Conservation (phyloP, 1,140 invertebrate species). For the Lepidurus arcticus region DNA sequence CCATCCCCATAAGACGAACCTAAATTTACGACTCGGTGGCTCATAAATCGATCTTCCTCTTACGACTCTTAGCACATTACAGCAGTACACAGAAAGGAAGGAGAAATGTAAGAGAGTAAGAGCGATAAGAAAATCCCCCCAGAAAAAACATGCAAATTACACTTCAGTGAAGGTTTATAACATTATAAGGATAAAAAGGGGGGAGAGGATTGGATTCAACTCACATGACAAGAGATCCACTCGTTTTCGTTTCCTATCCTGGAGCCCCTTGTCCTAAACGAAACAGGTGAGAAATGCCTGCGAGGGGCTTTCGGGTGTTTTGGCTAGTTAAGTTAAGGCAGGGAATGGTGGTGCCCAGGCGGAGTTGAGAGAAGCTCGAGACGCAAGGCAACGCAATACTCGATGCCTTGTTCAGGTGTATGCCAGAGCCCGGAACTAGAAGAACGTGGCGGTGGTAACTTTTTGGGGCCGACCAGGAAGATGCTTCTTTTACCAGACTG, state of each 20-base stretch:
- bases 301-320: neutral
- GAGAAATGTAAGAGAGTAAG: neutral
- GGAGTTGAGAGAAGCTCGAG: neutral
- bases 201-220: neutral
- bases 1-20: neutral
- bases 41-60: constrained; percentile 1
- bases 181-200: too few species aligned
- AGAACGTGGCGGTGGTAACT: neutral
- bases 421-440: constrained; percentile 8
- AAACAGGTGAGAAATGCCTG: constrained; percentile 9
- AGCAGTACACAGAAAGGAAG: neutral
- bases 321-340: neutral
- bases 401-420: neutral
- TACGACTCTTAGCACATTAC: neutral
- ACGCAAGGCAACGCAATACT: neutral
- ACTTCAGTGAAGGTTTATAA: too few species aligned
- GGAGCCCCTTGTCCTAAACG: neutral
- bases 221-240: neutral
- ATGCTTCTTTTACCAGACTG: constrained; percentile 2
- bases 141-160: too few species aligned
- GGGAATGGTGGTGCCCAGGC: neutral
- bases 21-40: neutral
- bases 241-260: neutral
- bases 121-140: neutral
- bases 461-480: neutral